Conservation (phyloP, 2,797 vertebrate genomes). For the Falco novaeseelandiae region DNA sequence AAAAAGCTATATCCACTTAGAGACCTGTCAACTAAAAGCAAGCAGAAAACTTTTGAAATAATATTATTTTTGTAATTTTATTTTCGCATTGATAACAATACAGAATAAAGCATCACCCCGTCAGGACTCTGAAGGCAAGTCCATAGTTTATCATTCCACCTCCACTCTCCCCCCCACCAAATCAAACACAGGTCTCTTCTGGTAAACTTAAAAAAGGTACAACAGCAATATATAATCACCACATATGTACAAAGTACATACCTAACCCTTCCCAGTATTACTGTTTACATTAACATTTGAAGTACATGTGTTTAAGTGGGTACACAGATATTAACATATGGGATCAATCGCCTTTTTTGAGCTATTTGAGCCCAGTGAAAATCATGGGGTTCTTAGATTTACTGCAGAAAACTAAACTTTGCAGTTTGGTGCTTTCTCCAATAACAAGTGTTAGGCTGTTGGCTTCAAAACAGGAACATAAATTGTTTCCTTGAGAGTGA, state of each 20-base stretch:
- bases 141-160: neutral
- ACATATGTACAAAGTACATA: accelerated
- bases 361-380: neutral
- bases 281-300: neutral
- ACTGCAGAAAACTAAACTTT: neutral
- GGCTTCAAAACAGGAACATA: neutral
- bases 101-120: conserved; percentile 6
- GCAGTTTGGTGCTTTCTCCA: neutral
- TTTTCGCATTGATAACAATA: conserved; percentile 37
- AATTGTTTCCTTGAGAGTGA: neutral
- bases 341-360: neutral
- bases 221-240: neutral
- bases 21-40: conserved; percentile 67
- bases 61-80: conserved; percentile 59
- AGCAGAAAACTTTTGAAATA: conserved; percentile 55
- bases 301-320: accelerated
- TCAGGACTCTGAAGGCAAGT: neutral
- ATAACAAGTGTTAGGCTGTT: neutral
- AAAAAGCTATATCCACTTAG: conserved; percentile 70
- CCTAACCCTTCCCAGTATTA: neutral
- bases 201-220: neutral
- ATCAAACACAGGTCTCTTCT: neutral
- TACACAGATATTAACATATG: neutral
- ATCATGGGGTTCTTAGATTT: neutral
- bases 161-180: neutral